A percentile compares a stretch with the other conserved stretches of the same genome.
Conservation (phyloP, 2,888 invertebrate species). For the Phymatocera aterrima region DNA sequence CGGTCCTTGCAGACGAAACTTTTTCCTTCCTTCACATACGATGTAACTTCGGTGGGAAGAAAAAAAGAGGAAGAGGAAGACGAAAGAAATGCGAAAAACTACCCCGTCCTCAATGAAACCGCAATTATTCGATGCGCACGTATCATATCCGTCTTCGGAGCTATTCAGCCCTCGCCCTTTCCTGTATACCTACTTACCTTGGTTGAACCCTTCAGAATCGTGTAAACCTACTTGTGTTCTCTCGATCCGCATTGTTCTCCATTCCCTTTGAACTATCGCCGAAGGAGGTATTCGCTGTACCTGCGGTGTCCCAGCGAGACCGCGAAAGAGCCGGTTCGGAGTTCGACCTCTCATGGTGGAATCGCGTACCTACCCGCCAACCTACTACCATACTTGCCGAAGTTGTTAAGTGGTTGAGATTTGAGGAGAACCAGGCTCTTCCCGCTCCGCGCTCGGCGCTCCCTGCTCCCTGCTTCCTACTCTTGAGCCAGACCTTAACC, state of each 20-base stretch:
- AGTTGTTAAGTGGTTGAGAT: conserved; percentile 46
- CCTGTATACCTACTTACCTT: too few species aligned
- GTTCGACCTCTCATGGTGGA: background rate
- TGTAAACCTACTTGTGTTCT: background rate
- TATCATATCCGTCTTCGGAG: too few species aligned
- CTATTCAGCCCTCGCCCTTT: too few species aligned
- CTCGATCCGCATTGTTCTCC: background rate
- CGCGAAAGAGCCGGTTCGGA: conserved; percentile 48
- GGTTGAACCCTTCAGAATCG: background rate
- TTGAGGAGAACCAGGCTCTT: conserved; percentile 30
- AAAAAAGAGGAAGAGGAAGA: too few species aligned
- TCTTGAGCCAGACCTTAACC: conserved; percentile 1
- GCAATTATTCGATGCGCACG: too few species aligned
- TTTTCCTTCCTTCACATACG: too few species aligned
- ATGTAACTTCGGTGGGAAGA: too few species aligned
- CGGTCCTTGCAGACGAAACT: too few species aligned
- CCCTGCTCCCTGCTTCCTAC: background rate
- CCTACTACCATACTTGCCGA: background rate
- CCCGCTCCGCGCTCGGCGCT: too few species aligned
- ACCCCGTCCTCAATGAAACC: too few species aligned
- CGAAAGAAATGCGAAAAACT: too few species aligned
- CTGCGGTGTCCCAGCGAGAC: background rate
- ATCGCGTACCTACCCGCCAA: background rate
- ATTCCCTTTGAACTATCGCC: conserved; percentile 47
- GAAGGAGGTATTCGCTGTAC: conserved; percentile 51